These are phyloP conservation scores for Papilio protenor DNA, from an alignment of 2,888 invertebrate species.

Conservation along the genomic window DNA sequence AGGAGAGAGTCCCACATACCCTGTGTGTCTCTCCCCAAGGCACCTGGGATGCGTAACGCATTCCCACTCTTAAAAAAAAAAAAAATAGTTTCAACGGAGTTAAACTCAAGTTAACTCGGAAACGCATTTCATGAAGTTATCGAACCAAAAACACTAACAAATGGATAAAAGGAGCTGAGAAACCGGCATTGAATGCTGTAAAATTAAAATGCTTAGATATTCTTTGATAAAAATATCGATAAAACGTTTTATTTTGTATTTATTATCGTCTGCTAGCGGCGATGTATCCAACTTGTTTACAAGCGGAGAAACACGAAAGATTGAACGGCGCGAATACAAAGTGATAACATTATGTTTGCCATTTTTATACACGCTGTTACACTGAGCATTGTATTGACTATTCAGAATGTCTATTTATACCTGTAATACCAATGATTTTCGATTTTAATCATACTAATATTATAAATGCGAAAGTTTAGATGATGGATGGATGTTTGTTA, in stretches of 20 bases:
- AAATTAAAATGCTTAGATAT: not conserved
- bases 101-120: too few species aligned
- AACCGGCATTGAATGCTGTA: not conserved
- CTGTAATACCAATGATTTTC: not conserved
- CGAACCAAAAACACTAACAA: too few species aligned
- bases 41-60: too few species aligned
- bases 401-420: constrained; percentile 7
- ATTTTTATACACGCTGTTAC: constrained; percentile 27
- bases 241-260: constrained; percentile 26
- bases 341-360: constrained; percentile 26
- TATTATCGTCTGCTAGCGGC: not conserved
- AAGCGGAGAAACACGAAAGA: constrained; percentile 33
- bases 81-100: too few species aligned
- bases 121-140: too few species aligned
- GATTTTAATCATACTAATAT: too few species aligned
- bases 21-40: too few species aligned
- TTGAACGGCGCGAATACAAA: constrained; percentile 20
- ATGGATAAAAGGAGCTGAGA: too few species aligned
- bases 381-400: constrained; percentile 18
- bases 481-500: too few species aligned
- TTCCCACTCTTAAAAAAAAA: too few species aligned
- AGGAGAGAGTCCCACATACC: too few species aligned
- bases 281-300: constrained; percentile 26
- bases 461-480: too few species aligned
- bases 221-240: constrained; percentile 29